A percentile compares a stretch with the other conserved stretches of the same genome.
Evolutionary conservation across 2,113 vertebrate genomes (phyloP).

Genomic region (Pomatorhinus ruficollis): DNA sequence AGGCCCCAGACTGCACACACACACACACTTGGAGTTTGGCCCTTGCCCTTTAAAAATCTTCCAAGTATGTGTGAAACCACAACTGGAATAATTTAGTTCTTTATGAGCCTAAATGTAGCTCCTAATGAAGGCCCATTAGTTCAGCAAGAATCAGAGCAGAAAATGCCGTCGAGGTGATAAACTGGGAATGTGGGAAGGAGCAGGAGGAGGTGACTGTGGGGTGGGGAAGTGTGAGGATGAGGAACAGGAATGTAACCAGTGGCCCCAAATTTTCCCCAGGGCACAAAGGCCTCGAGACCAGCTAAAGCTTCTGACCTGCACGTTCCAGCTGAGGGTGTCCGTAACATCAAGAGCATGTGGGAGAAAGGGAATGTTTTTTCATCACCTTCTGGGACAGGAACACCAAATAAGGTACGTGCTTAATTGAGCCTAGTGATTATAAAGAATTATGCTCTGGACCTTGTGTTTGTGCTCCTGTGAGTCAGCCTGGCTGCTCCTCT

Average conservation of each 20-base stretch:
- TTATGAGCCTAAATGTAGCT: neutral
- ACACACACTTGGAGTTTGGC: neutral
- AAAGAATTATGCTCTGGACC: neutral
- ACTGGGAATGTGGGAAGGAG: neutral
- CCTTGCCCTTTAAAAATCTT: neutral
- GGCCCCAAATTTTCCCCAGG: constrained; percentile 67
- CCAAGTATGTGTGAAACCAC: neutral
- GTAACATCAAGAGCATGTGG: constrained; percentile 98
- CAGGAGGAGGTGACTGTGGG: neutral
- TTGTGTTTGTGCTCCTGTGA: neutral
- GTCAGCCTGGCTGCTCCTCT: neutral
- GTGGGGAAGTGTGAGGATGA: neutral
- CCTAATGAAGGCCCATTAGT: neutral
- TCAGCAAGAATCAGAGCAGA: neutral
- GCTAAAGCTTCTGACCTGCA: constrained; percentile 87
- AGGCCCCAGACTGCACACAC: neutral
- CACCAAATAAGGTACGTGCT: constrained; percentile 87
- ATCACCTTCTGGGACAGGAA: constrained; percentile 77
- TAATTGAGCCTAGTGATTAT: neutral
- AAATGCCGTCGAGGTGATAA: neutral
- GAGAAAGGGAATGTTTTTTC: constrained; percentile 92
- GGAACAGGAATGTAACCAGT: neutral
- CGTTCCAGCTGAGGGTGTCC: constrained; percentile 87
- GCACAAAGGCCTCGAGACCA: constrained; percentile 83
- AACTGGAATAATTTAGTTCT: neutral